Evolutionary conservation across 92 coral and sea anemone genomes (phyloP), one percentile per base, ranked within the genome.

Genomic region (Siderastrea siderea): DNA sequence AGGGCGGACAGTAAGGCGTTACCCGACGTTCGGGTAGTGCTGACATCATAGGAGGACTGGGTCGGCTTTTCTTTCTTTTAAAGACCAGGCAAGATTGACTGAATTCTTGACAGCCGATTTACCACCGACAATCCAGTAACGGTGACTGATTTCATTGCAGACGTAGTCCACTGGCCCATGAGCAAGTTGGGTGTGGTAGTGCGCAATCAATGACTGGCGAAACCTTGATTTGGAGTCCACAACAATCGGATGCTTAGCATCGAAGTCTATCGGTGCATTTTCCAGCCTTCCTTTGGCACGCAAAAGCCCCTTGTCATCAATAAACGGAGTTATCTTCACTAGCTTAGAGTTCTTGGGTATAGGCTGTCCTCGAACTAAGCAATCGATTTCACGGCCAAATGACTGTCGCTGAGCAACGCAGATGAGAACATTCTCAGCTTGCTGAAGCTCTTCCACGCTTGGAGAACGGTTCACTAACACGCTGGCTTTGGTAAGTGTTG

Each of bases 81-180:
- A 91, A 91, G 6, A 48, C 12, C 8, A 91, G 26, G 57, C 94
- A 91, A 43, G 60, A 63, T 19, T 64, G 46, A 14, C 75, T 69
- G 12, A 71, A 53, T 1, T 43, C 49, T 68, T 61, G 16, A 59
- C 68, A 44, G 63, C n/a, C 2, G 67, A 71, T 69, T 85, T 77
- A 3, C 74, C 82, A 16, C 80, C 47, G 52, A 84, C 84, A 49
- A 91, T 86, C 91, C 94, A 91, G 55, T 63, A 75, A 11, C 67
- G 61, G 57, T 91, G 87, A 50, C 91, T 76, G 68, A 86, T 45
- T 73, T 77, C 74, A 10, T 84, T 83, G 62, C 55, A 57, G 48
- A 91, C 88, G 63, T 90, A 90, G 58, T 86, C 93, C 15, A 83
- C 76, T 14, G 90, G 87, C 16, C 80, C 60, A 60, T 91, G 94